A percentile compares a stretch with the other conserved stretches of the same genome.
phyloP scores from a whole-genome alignment of 2,888 invertebrate species.

The Torymus auratus region DNA sequence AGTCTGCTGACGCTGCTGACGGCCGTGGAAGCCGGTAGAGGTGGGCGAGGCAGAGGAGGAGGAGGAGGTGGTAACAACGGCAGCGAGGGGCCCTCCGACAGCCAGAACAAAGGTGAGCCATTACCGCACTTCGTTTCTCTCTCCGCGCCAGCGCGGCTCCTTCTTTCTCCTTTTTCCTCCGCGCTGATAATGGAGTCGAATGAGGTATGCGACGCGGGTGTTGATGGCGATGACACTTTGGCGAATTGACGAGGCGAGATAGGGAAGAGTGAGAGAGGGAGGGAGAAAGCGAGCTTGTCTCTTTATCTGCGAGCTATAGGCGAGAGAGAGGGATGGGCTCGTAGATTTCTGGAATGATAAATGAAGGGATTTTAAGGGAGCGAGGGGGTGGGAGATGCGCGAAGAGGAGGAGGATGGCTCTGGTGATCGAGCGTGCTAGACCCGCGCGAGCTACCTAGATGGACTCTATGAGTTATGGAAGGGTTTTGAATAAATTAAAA shows the following conservation, averaged over 20 bases:
- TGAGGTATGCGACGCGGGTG: not conserved
- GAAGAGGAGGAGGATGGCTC: too few relatives aligned
- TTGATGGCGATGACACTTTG: slow-evolving; percentile 31
- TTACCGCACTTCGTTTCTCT: slow-evolving; percentile 60
- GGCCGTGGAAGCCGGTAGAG: slow-evolving; percentile 51
- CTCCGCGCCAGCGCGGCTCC: not conserved
- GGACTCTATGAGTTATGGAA: too few relatives aligned
- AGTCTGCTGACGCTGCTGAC: slow-evolving; percentile 70
- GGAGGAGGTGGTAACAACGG: slow-evolving; percentile 63
- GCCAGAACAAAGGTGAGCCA: slow-evolving; percentile 72
- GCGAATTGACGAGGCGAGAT: not conserved
- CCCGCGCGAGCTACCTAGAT: too few relatives aligned
- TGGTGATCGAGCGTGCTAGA: too few relatives aligned
- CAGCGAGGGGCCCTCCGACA: slow-evolving; percentile 61
- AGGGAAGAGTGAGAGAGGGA: too few relatives aligned
- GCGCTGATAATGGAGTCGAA: not conserved
- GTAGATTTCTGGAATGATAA: slow-evolving; percentile 2
- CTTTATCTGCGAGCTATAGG: not conserved
- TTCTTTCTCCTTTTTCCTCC: slow-evolving; percentile 2
- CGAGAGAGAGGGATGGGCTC: not conserved
- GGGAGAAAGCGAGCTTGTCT: slow-evolving; percentile 33
- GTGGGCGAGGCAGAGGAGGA: not conserved
- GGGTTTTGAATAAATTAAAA: too few relatives aligned
- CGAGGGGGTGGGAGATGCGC: too few relatives aligned
- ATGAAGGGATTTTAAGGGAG: slow-evolving; percentile 15